Evolutionary conservation across 2,797 vertebrate species (phyloP).

Genomic region (Basileuterus tristriatus): DNA sequence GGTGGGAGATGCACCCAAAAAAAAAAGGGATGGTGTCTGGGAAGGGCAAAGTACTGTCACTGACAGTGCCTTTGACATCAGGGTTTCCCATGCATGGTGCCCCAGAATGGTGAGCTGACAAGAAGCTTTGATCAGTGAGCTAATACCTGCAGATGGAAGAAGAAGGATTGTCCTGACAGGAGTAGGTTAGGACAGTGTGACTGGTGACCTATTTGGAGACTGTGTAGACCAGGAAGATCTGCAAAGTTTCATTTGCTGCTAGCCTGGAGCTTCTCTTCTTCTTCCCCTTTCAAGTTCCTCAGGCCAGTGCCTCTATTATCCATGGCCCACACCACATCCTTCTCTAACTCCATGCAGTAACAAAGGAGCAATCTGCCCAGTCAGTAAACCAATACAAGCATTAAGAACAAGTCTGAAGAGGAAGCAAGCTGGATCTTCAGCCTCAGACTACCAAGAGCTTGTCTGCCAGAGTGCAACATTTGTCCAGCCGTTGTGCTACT

Average conservation of each 20-base stretch:
- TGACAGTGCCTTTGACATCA: fast-evolving
- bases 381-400: background rate
- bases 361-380: background rate
- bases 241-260: background rate
- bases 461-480: fast-evolving
- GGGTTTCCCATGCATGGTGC: background rate
- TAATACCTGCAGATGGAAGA: background rate
- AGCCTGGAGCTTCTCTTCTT: background rate
- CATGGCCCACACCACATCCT: background rate
- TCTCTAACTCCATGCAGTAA: background rate
- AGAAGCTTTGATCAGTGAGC: background rate
- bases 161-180: background rate
- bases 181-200: background rate
- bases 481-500: background rate
- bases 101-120: background rate
- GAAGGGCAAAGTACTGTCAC: background rate
- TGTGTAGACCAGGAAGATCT: background rate
- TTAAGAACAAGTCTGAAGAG: background rate
- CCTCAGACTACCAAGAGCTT: background rate
- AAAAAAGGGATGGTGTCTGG: background rate
- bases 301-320: background rate
- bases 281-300: background rate
- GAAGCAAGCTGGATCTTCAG: background rate
- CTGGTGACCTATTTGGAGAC: background rate
- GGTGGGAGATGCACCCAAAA: background rate